Evolutionary conservation across 53 echinoderm and acorn worm genomes (phyloP).

Genomic region (Astropecten irregularis): DNA sequence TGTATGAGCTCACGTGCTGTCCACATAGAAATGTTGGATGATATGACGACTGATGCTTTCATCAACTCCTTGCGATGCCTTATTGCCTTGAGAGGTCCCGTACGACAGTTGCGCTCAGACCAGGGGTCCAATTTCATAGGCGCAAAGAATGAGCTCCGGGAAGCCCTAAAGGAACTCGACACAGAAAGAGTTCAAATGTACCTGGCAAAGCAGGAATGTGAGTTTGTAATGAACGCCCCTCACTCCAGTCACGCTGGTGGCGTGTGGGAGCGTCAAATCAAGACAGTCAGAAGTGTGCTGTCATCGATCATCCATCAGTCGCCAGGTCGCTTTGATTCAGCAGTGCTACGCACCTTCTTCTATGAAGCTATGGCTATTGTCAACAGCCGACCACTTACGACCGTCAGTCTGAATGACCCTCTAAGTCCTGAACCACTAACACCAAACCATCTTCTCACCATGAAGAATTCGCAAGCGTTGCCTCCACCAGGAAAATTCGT

Average conservation of each 20-base stretch:
- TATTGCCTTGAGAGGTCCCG: conserved; percentile 63
- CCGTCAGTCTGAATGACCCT: neutral
- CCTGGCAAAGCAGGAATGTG: conserved; percentile 6
- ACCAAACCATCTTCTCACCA: neutral
- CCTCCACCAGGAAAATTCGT: conserved; percentile 36
- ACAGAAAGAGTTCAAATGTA: conserved; percentile 9
- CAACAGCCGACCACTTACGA: conserved; percentile 62
- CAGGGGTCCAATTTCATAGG: conserved; percentile 69
- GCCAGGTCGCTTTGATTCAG: conserved; percentile 55
- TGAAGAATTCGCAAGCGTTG: neutral
- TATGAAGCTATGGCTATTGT: conserved; percentile 65
- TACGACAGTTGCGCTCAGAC: conserved; percentile 62
- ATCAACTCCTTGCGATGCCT: conserved; percentile 71
- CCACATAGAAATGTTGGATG: conserved; percentile 39
- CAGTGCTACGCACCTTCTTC: conserved; percentile 60
- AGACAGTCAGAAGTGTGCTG: conserved; percentile 42
- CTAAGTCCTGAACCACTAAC: conserved; percentile 29
- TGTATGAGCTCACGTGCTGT: conserved; percentile 49
- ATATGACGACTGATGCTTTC: conserved; percentile 55
- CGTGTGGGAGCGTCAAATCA: conserved; percentile 63
- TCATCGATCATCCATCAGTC: conserved; percentile 47
- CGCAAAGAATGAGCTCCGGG: conserved; percentile 31
- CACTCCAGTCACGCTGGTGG: conserved; percentile 59
- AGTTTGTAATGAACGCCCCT: conserved; percentile 39
- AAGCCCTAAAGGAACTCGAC: conserved; percentile 34